These are phyloP conservation scores for Perca schrenkii DNA, from an alignment of 2,113 vertebrate species.

Conservation along the genomic window DNA sequence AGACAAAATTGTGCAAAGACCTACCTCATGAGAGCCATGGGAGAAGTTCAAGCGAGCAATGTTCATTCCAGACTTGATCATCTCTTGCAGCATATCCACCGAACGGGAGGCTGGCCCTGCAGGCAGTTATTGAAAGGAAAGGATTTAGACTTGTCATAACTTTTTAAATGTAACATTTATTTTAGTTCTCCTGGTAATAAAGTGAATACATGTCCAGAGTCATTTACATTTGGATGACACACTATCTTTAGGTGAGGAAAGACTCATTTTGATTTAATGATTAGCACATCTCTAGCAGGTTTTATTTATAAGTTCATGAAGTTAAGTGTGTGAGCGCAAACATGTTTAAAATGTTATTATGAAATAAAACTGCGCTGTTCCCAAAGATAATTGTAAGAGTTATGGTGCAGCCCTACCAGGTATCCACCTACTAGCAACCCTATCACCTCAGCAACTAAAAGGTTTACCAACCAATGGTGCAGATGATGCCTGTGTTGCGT, in stretches of 20 bases:
- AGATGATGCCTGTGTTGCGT: conserved; percentile 98
- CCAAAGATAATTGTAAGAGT: background rate
- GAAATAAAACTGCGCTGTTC: background rate
- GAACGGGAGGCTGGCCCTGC: conserved; percentile 95
- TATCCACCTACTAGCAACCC: background rate
- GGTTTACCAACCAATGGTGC: conserved; percentile 92
- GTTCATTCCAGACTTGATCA: conserved; percentile 99
- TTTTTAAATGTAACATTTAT: background rate
- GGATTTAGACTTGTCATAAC: background rate
- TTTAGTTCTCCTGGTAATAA: background rate
- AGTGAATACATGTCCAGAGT: background rate
- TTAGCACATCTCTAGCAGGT: background rate
- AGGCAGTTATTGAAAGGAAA: background rate
- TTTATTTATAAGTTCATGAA: background rate
- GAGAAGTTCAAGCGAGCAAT: conserved; percentile 98
- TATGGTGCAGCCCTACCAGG: background rate
- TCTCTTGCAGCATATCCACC: conserved; percentile 93
- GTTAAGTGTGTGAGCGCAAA: background rate
- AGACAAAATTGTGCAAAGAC: conserved; percentile 7
- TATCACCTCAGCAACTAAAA: background rate
- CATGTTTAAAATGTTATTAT: background rate
- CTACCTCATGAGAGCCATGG: conserved; percentile 95
- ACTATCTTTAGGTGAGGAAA: background rate
- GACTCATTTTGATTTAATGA: background rate
- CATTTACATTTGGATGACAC: too few relatives aligned